Evolutionary conservation across 2,797 vertebrate genomes (phyloP), one percentile per base, ranked within the genome.

Genomic region (Yasuhikotakia modesta): DNA sequence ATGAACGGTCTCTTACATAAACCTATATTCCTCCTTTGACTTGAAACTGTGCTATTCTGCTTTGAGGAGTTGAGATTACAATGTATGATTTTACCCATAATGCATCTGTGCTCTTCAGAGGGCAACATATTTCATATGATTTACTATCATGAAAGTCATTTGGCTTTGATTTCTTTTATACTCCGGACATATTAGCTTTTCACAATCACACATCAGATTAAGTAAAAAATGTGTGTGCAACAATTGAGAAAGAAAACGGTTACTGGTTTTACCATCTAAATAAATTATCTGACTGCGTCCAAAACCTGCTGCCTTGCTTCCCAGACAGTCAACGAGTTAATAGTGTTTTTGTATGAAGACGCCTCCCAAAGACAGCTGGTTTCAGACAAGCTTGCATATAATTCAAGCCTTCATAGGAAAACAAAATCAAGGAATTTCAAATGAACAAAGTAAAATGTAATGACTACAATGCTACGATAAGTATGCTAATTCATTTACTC

Each of bases 51-150:
- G 63, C 1, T 13, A 6, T 45, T 67, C 66, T 46, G 45, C 35
- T 67, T 39, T 5, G 45, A 22, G 30, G 55, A 70, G 46, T 46
- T 30, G 50, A 58, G 24, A 76, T 45, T 19, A 63, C 16, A 35
- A 24, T 58, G n/a, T 61, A 43, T 55, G 32, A 53, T 5, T 27
- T 21, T 16, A 4, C 14, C 14, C 16, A 8, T 19, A 32, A 61
- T 61, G 57, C 53, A 57, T 57, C 5, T 57, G 53, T 12, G 53
- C 58, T 60, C 58, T 16, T 60, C 24, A 22, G 57, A 16, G 16
- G 4, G 57, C 57, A 57, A 61, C 27, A 19, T 11, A 10, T 63
- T 63, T 35, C 17, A 4, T 35, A 11, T 63, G 30, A 39, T 63
- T 63, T 63, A 63, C 30, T 63, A n/a, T 39, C 8, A 35, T 8